A percentile compares a stretch with the other conserved stretches of the same genome.
These are phyloP conservation scores for Lucifuga dentata DNA, from an alignment of 2,113 vertebrate species.

Conservation along the genomic window DNA sequence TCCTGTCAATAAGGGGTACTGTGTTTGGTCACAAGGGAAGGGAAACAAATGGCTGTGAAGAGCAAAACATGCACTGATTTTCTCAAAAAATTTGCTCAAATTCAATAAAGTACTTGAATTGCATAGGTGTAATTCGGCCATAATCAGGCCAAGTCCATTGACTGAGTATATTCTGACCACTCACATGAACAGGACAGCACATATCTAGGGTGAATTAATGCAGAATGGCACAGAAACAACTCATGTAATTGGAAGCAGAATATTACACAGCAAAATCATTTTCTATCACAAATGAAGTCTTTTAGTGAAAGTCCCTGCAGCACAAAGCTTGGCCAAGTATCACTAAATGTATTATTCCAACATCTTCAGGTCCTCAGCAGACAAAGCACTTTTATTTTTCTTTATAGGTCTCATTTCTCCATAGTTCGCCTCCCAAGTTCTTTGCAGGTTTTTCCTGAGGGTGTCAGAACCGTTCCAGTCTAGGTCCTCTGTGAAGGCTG, in stretches of 20 bases:
- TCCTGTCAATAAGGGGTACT: neutral
- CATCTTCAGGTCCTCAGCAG: conserved; percentile 28
- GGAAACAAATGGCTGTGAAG: conserved; percentile 17
- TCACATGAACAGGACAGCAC: conserved; percentile 7
- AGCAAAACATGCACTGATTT: too few relatives aligned
- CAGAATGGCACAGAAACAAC: neutral
- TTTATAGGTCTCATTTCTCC: conserved; percentile 2
- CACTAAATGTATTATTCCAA: conserved; percentile 24
- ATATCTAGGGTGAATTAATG: conserved; percentile 2
- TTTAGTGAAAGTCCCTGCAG: conserved; percentile 33
- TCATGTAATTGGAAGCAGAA: neutral
- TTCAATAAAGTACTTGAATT: neutral
- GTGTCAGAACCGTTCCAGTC: conserved; percentile 14
- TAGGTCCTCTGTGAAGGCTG: conserved; percentile 19
- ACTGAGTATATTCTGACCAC: neutral
- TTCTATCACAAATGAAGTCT: conserved; percentile 39
- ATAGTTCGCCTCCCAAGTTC: conserved; percentile 20
- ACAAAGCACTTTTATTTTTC: conserved; percentile 29
- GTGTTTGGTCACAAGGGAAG: conserved; percentile 27
- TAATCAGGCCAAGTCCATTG: neutral
- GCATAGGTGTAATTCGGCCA: too few relatives aligned
- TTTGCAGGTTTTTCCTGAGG: neutral
- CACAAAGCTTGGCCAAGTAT: conserved; percentile 5
- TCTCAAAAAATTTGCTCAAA: too few relatives aligned
- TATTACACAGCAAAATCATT: conserved; percentile 30